Conservation (phyloP, 2,888 invertebrate species). For the Parochlus steinenii region DNA sequence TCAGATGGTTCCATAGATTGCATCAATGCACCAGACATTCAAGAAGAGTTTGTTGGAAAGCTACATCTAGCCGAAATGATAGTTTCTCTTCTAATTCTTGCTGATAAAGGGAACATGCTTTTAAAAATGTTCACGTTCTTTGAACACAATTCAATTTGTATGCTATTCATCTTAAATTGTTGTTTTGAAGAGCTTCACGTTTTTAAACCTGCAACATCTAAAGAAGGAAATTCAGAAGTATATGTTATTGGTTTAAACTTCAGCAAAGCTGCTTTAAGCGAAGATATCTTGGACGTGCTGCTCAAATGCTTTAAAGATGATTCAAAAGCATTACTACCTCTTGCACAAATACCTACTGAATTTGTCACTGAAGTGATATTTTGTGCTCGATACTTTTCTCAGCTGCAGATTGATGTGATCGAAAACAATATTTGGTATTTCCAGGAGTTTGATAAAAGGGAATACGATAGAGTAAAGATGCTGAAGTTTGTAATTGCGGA, state of each 20-base stretch:
- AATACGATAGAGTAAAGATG: conserved; percentile 27
- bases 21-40: conserved; percentile 65
- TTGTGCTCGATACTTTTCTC: conserved; percentile 48
- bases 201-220: conserved; percentile 84
- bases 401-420: conserved; percentile 48
- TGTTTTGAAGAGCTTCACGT: conserved; percentile 54
- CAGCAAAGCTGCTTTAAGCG: conserved; percentile 16
- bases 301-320: conserved; percentile 30
- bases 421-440: conserved; percentile 47
- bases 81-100: conserved; percentile 54
- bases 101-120: conserved; percentile 56
- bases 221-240: conserved; percentile 86
- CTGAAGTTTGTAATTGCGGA: conserved; percentile 35
- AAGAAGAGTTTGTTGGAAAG: conserved; percentile 61
- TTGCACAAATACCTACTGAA: conserved; percentile 37
- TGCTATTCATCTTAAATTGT: conserved; percentile 64
- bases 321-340: conserved; percentile 38
- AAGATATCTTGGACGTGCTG: conserved; percentile 3
- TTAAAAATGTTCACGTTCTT: conserved; percentile 84
- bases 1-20: conserved; percentile 93
- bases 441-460: conserved; percentile 22
- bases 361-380: conserved; percentile 48
- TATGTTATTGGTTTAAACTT: conserved; percentile 57
- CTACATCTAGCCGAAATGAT: conserved; percentile 73
- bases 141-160: conserved; percentile 61